A percentile compares a stretch with the other conserved stretches of the same genome.
Evolutionary conservation across 1,140 invertebrate species (phyloP).

Genomic region (Aphelenchoides besseyi): DNA sequence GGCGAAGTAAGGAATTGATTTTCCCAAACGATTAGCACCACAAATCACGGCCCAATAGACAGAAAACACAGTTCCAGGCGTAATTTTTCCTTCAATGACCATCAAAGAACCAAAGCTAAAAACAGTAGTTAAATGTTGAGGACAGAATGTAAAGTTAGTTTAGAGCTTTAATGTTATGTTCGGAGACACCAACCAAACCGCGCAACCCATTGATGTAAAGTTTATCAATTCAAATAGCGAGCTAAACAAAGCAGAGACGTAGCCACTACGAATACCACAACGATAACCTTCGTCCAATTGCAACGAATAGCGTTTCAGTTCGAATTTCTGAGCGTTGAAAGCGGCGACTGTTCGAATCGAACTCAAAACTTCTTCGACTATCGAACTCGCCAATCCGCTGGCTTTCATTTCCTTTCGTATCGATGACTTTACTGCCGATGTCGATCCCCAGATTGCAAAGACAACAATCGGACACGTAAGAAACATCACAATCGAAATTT

Average conservation of each 20-base stretch:
- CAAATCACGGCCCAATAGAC: conserved; percentile 29
- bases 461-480: conserved; percentile 13
- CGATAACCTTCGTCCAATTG: neutral
- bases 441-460: conserved; percentile 6
- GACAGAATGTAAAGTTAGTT: neutral
- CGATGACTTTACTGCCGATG: neutral
- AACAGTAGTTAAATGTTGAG: neutral
- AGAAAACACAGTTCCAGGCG: conserved; percentile 36
- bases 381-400: conserved; percentile 15
- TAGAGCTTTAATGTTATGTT: neutral
- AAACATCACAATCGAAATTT: neutral
- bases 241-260: conserved; percentile 69
- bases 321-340: conserved; percentile 75
- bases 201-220: conserved; percentile 52
- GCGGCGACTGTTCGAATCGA: conserved; percentile 76
- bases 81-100: conserved; percentile 27
- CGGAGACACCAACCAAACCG: conserved; percentile 32
- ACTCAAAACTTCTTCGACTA: conserved; percentile 75
- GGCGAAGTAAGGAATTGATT: conserved; percentile 29
- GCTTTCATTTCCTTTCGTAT: conserved; percentile 28
- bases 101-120: conserved; percentile 20
- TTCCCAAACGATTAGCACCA: conserved; percentile 28
- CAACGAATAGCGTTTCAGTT: conserved; percentile 62
- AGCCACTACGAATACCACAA: conserved; percentile 31
- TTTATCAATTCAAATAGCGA: conserved; percentile 69